These are phyloP conservation scores for Perodicticus potto DNA, from an alignment of 2,797 vertebrate genomes.

Conservation along the genomic window DNA sequence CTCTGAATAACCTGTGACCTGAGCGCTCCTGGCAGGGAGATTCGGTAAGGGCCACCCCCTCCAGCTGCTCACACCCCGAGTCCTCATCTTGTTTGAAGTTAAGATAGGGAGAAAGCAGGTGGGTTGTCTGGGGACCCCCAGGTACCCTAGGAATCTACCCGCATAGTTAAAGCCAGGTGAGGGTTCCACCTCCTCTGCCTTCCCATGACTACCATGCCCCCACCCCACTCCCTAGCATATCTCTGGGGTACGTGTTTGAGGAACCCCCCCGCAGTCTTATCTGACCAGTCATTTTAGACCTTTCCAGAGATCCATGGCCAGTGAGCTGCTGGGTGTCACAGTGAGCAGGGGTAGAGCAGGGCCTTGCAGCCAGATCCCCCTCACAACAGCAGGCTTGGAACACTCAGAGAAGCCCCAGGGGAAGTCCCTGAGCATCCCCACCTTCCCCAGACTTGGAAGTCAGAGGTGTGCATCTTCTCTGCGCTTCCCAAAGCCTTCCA, in stretches of 20 bases:
- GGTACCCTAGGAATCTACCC: not conserved
- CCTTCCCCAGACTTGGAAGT: not conserved
- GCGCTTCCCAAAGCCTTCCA: not conserved
- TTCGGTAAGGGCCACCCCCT: not conserved
- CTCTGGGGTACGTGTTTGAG: not conserved
- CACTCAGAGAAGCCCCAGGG: conserved; percentile 37
- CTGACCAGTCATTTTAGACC: not conserved
- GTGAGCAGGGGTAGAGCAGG: not conserved
- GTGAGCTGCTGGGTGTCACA: too few species aligned
- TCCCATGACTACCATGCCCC: not conserved
- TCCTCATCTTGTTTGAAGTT: not conserved
- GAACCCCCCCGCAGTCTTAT: not conserved
- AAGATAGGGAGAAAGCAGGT: not conserved
- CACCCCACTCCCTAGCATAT: not conserved
- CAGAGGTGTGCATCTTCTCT: not conserved
- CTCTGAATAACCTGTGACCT: not conserved
- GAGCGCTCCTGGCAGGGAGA: not conserved
- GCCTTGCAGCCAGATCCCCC: not conserved
- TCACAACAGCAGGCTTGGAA: not conserved
- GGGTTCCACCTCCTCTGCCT: not conserved
- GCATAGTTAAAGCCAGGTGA: accelerated
- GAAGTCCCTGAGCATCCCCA: not conserved
- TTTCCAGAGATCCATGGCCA: not conserved
- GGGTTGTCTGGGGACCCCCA: not conserved
- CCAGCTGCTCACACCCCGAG: not conserved